Evolutionary conservation across 2,113 vertebrate species (phyloP).

Genomic region (Opisthocomus hoazin): DNA sequence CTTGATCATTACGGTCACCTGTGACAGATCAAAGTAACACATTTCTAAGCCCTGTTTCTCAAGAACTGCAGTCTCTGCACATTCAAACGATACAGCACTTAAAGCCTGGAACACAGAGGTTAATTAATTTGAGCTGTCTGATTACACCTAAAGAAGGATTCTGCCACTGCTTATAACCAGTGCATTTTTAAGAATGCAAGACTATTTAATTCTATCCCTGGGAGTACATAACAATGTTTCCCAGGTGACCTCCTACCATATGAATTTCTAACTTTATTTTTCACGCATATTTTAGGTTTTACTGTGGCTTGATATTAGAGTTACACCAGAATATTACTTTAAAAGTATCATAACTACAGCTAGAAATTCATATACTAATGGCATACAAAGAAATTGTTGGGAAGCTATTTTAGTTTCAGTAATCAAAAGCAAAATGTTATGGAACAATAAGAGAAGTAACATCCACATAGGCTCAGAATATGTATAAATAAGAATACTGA

Average conservation of each 20-base stretch:
- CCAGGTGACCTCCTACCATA: neutral
- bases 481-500: neutral
- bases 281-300: neutral
- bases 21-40: neutral
- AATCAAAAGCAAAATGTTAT: neutral
- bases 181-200: neutral
- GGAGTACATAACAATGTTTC: rapidly evolving
- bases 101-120: neutral
- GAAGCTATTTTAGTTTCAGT: neutral
- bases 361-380: neutral
- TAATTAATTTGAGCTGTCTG: neutral
- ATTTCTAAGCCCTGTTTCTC: neutral
- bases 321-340: neutral
- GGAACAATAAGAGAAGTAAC: neutral
- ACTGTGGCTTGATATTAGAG: neutral
- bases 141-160: neutral
- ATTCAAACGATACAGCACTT: neutral
- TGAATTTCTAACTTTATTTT: neutral
- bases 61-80: neutral
- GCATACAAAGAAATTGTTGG: neutral
- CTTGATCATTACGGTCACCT: neutral
- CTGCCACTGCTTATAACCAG: neutral
- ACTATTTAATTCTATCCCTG: neutral
- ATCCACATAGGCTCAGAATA: neutral
- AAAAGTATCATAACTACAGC: neutral